phyloP scores from a whole-genome alignment of 2,113 vertebrate genomes.

The Catharus bicknelli region DNA sequence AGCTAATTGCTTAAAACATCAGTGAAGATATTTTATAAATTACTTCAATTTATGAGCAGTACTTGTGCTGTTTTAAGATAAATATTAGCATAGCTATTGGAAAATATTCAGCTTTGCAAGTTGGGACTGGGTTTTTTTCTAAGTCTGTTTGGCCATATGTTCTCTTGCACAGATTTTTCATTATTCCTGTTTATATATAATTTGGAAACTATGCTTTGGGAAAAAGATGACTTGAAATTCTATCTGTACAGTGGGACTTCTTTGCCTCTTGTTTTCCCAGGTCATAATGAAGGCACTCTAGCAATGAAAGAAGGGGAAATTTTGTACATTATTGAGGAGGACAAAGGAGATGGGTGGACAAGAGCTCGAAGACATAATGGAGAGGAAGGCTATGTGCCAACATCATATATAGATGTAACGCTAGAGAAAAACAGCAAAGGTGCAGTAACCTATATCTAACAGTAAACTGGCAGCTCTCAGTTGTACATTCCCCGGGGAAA shows the following conservation, averaged over 20 bases:
- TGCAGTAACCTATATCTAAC: constrained; percentile 99
- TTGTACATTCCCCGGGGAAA: constrained; percentile 15
- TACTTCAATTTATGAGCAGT: not conserved
- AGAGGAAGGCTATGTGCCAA: constrained; percentile 97
- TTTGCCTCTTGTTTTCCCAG: constrained; percentile 68
- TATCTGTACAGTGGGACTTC: not conserved
- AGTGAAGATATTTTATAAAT: not conserved
- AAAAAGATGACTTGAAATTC: constrained; percentile 36
- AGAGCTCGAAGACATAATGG: constrained; percentile 92
- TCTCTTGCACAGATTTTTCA: not conserved
- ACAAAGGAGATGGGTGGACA: constrained; percentile 98
- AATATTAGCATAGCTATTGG: constrained; percentile 29
- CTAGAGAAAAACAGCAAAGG: constrained; percentile 99
- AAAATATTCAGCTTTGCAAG: constrained; percentile 1
- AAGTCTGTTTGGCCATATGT: constrained; percentile 14
- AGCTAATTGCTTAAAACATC: not conserved
- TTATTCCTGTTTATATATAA: constrained; percentile 32
- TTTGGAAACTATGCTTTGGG: constrained; percentile 7
- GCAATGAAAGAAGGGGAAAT: constrained; percentile 95
- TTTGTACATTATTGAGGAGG: constrained; percentile 95
- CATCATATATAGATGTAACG: constrained; percentile 97
- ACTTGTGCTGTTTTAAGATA: constrained; percentile 1
- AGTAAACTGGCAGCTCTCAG: constrained; percentile 63
- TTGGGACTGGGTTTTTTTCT: not conserved
- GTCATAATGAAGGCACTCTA: constrained; percentile 96